Evolutionary conservation across 2,888 invertebrate species (phyloP).

Genomic region (Eupithecia dodoneata): DNA sequence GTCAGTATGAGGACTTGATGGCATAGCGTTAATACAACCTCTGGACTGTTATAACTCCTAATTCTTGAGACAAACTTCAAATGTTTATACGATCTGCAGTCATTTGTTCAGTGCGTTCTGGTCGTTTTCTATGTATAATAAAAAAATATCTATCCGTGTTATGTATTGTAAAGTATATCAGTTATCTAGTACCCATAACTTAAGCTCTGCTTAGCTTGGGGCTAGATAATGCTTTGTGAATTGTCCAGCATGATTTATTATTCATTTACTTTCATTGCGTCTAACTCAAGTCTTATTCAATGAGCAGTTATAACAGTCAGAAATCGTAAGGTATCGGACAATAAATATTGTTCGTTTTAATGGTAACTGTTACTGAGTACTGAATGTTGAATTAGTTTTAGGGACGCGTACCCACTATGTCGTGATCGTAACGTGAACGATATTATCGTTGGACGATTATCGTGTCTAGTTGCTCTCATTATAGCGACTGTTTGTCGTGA

Average conservation of each 20-base stretch:
- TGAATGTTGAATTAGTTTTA: conserved; percentile 6
- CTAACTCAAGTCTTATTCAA: background rate
- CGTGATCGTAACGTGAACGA: no score
- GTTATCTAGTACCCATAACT: no score
- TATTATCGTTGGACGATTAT: no score
- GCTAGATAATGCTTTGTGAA: no score
- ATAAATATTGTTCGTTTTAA: conserved; percentile 32
- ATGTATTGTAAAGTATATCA: no score
- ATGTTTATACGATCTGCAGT: no score
- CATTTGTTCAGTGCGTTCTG: no score
- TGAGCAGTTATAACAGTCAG: conserved; percentile 7
- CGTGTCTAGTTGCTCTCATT: background rate
- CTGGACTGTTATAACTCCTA: conserved; percentile 14
- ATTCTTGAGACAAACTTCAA: background rate
- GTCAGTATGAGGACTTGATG: conserved; percentile 11
- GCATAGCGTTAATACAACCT: conserved; percentile 9
- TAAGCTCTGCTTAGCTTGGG: no score
- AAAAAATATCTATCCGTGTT: no score
- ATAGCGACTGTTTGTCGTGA: no score
- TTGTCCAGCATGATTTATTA: no score
- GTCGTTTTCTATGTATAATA: no score
- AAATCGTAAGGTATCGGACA: conserved; percentile 23
- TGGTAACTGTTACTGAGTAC: conserved; percentile 22
- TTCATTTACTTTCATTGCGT: background rate
- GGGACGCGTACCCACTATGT: background rate